Conservation (phyloP, 2,888 invertebrate genomes). For the Aricia artaxerxes region DNA sequence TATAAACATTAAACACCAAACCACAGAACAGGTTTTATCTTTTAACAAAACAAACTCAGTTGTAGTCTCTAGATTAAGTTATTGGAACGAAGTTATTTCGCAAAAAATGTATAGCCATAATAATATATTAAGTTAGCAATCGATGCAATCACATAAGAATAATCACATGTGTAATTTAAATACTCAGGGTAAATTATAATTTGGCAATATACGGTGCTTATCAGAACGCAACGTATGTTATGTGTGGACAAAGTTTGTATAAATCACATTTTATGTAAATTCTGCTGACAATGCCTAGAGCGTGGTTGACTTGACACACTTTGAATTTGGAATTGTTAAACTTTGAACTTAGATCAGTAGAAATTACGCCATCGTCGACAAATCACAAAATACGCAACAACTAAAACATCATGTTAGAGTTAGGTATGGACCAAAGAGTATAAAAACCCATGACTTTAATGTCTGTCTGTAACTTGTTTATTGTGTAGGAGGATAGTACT, state of each 20-base stretch:
- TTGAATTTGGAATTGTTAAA: background rate
- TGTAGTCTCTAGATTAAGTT: background rate
- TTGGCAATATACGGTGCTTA: background rate
- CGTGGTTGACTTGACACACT: slow-evolving; percentile 1
- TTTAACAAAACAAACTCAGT: background rate
- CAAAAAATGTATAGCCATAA: background rate
- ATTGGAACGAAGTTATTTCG: background rate
- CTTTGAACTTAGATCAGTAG: background rate
- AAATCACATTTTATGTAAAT: slow-evolving; percentile 8
- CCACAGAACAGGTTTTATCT: background rate
- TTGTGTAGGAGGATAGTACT: too few species aligned
- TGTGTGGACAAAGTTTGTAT: background rate
- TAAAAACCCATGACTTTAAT: too few species aligned
- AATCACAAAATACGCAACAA: too few species aligned
- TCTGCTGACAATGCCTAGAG: background rate
- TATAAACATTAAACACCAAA: too few species aligned
- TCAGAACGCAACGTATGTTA: background rate
- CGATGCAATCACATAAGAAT: too few species aligned
- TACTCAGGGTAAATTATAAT: too few species aligned
- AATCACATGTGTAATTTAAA: too few species aligned
- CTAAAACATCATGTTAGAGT: too few species aligned
- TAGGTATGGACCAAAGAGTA: too few species aligned
- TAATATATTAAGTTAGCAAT: too few species aligned
- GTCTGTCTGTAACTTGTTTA: too few species aligned
- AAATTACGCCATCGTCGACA: background rate